Base-by-base conservation (phyloP, 2,888 invertebrate genomes). In the Cheilosia vulpina region DNA sequence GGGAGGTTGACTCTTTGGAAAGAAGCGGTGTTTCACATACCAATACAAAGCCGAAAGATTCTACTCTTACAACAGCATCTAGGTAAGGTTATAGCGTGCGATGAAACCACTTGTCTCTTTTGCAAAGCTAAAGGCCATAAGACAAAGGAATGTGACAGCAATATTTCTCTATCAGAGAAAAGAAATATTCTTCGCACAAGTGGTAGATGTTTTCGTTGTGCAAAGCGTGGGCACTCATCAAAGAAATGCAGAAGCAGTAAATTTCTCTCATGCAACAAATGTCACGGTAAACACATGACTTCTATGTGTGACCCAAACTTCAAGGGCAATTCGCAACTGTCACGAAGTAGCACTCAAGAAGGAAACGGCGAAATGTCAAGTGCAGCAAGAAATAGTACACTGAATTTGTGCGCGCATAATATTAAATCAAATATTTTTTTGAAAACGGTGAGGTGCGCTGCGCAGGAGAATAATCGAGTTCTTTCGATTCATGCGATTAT, bases 181-280 rank as follows among this genome's bases (percentile, higher is more conserved):
- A 27, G 27, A 27, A 47, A 43, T n/a, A 34, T 13, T 0, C 15
- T 60, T 21, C 21, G 60, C 9, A 43, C 13, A 15, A 43, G 34
- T 19, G 24, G 53, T 13, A 19, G 62, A 17, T 72, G 62, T 21
- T 69, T 69, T 21, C 68, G 57, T 34, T 60, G 71, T 41, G 58
- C 71, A n/a, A 71, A 21, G 24, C n/a, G 17, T 5, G 72, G 62
- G 6, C 53, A 72, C 24, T 72, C 72, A 15, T 72, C 60, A n/a
- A 71, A 71, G 27, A 71, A 71, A 52, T 71, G 60, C 19, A 34
- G 52, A 71, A 60, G 60, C 19, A 24, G 52, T 60, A 71, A 60
- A 60, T 71, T 50, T 41, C 62, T 72, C 31, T 53, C 57, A n/a
- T 71, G 71, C 21, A 50, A 38, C 21, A 31, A 31, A 31, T 31